Conservation (phyloP, 2,113 vertebrate genomes). For the Lophotis ruficrista region DNA sequence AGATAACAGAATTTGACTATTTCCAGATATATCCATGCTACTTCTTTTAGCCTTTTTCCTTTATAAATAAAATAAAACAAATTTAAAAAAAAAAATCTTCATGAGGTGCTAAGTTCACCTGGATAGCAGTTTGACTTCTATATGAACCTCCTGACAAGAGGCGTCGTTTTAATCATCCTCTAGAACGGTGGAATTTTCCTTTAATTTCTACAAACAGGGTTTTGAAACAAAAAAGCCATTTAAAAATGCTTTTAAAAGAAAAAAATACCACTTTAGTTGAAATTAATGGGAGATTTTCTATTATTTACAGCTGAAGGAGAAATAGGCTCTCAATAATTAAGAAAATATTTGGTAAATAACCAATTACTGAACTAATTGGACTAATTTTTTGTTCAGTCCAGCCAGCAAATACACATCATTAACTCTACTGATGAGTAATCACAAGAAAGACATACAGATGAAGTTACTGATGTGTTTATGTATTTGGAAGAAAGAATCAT, state of each 20-base stretch:
- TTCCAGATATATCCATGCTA: neutral
- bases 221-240: neutral
- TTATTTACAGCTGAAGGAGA: neutral
- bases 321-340: neutral
- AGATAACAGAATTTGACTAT: neutral
- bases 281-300: neutral
- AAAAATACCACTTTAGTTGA: neutral
- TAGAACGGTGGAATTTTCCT: neutral
- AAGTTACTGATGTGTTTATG: neutral
- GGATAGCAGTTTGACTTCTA: neutral
- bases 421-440: neutral
- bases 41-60: neutral
- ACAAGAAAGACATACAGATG: neutral
- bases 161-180: neutral
- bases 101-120: neutral
- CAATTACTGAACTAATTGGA: neutral
- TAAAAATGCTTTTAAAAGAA: neutral
- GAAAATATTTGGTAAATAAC: neutral
- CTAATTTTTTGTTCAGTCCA: neutral
- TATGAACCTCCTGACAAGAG: neutral
- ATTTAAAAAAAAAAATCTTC: neutral
- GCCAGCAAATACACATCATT: constrained; percentile 19
- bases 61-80: neutral
- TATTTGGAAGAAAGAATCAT: neutral
- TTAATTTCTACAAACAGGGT: neutral